Percentiles rank a stretch among this genome's conserved stretches.
phyloP scores from a whole-genome alignment of 2,113 vertebrate genomes.

The Microcebus ravelobensis region DNA sequence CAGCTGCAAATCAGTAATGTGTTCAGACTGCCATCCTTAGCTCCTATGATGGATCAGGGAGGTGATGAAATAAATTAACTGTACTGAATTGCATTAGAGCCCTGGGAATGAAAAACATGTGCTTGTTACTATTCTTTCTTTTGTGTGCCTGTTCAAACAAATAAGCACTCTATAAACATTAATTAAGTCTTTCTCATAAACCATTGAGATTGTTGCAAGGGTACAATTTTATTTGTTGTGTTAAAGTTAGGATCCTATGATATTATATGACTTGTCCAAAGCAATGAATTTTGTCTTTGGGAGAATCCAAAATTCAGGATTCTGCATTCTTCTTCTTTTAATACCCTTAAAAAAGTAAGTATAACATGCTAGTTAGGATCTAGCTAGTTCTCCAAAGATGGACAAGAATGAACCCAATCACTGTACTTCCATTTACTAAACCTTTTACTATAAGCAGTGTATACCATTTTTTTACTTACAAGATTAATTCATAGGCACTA shows the following conservation, averaged over 20 bases:
- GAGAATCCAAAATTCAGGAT: background rate
- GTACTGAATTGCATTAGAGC: slow-evolving; percentile 56
- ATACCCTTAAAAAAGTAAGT: background rate
- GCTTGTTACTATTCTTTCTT: slow-evolving; percentile 24
- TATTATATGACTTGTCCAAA: background rate
- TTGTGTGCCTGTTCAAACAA: slow-evolving; percentile 60
- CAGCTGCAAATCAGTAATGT: background rate
- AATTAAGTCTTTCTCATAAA: slow-evolving; percentile 46
- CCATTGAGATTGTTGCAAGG: background rate
- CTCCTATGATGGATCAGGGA: slow-evolving; percentile 68
- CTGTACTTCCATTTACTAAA: background rate
- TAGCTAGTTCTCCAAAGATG: background rate
- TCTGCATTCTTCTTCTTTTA: background rate
- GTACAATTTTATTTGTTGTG: background rate
- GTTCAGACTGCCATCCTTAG: slow-evolving; percentile 14
- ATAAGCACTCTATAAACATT: slow-evolving; percentile 15
- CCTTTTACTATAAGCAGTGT: background rate
- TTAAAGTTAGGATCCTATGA: background rate
- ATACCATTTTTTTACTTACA: background rate
- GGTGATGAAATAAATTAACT: slow-evolving; percentile 79
- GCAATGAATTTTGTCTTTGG: background rate
- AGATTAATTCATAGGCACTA: background rate
- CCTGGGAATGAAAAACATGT: slow-evolving; percentile 61
- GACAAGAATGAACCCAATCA: background rate
- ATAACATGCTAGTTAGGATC: background rate